Percentiles rank a stretch among this genome's conserved stretches.
phyloP scores from a whole-genome alignment of 2,888 invertebrate species.

The Epinotia ramella region DNA sequence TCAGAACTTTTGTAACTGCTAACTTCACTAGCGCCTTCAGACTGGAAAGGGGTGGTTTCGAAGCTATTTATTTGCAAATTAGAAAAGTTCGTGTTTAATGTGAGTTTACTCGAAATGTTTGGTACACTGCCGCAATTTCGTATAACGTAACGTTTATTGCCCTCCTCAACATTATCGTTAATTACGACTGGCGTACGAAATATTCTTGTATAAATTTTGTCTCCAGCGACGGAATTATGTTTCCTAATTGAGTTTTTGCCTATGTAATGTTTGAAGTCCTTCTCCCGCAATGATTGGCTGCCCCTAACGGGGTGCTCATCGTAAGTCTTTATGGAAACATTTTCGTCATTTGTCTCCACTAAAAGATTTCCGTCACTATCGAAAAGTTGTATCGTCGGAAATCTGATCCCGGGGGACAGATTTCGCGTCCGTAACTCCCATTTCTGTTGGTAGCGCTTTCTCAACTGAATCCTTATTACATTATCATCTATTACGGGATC shows the following conservation, averaged over 20 bases:
- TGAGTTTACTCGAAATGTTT: slow-evolving; percentile 80
- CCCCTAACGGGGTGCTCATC: slow-evolving; percentile 63
- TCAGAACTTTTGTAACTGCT: slow-evolving; percentile 84
- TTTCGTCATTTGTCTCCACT: slow-evolving; percentile 86
- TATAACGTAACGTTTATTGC: slow-evolving; percentile 61
- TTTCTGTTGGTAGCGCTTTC: slow-evolving; percentile 86
- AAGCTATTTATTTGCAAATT: slow-evolving; percentile 69
- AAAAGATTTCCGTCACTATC: slow-evolving; percentile 87
- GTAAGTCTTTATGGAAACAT: slow-evolving; percentile 78
- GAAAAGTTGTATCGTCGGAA: slow-evolving; percentile 87
- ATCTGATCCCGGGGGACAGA: slow-evolving; percentile 84
- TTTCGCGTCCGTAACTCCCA: slow-evolving; percentile 88
- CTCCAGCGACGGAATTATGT: slow-evolving; percentile 77
- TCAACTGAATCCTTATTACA: slow-evolving; percentile 86
- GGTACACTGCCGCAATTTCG: slow-evolving; percentile 65
- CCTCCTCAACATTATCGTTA: slow-evolving; percentile 55
- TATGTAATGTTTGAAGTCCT: slow-evolving; percentile 73
- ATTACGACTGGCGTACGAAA: slow-evolving; percentile 61
- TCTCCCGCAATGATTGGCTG: slow-evolving; percentile 73
- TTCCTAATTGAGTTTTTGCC: slow-evolving; percentile 69
- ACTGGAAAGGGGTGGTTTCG: slow-evolving; percentile 72
- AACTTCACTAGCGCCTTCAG: slow-evolving; percentile 74
- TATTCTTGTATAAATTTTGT: slow-evolving; percentile 76
- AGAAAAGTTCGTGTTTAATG: slow-evolving; percentile 65
- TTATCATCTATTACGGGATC: slow-evolving; percentile 82